Base-by-base conservation (phyloP, 2,888 invertebrate species). In the Cyclophora albipunctata region DNA sequence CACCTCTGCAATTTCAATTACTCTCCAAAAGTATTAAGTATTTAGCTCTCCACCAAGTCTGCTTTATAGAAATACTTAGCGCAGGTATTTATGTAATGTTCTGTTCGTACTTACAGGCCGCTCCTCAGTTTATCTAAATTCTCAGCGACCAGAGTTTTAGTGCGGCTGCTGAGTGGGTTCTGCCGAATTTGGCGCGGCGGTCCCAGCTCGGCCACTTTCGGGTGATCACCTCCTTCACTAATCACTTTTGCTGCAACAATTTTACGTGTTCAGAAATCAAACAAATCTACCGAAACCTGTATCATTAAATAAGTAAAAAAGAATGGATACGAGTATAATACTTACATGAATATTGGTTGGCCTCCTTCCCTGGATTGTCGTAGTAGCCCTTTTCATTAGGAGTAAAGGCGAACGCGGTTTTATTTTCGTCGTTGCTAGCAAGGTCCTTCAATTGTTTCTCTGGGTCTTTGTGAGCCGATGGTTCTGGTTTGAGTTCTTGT, bases 131-230 rank as follows among this genome's bases (percentile, higher is more conserved):
- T 69, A 7, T 76, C 79, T 43, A 85, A 40, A 45, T 84, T 71
- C 3, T 72, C 75, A 34, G 76, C 71, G 3, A 84, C 66, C 1
- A 86, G 71, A 3, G 74, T 71, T 54, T 81, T 88, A n/a, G 75
- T 73, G 49, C 72, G 74, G 52, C 81, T 79, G 43, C 78, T 62
- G 56, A 80, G 86, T 0, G 87, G 88, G 41, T 88, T 86, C 60
- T 87, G 87, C 0, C 88, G 75, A 3, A 57, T 83, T 47, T 75
- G 71, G 0, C 88, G 78, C 0, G 74, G 81, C 0, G 20, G 20
- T 20, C 69, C 68, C 3, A 71, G 49, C 5, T 45, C 20, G 1
- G 1, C 52, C 4, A 45, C 3, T 34, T 49, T 42, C 5, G 35
- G 4, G 3, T 20, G 42, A 3, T 60, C 60, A 2, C 64, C 67